phyloP scores from a whole-genome alignment of 2,113 vertebrate genomes.

The Sardina pilchardus region DNA sequence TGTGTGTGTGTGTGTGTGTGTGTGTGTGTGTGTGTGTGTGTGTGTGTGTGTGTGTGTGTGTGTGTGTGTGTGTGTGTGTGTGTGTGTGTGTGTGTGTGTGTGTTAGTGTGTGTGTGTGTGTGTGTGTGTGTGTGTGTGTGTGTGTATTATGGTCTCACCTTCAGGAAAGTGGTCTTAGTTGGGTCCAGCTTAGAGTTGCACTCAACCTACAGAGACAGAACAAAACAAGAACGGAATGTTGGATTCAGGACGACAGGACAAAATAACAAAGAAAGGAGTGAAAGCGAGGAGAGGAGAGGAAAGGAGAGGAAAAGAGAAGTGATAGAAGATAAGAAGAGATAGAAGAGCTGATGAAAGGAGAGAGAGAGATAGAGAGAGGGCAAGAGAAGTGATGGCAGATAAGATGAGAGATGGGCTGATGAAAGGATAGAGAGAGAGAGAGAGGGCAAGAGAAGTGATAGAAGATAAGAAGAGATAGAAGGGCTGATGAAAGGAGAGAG shows the following conservation, averaged over 20 bases:
- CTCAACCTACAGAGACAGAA: slow-evolving; percentile 79
- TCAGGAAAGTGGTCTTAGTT: slow-evolving; percentile 94
- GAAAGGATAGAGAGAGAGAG: background rate
- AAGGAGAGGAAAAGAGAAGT: background rate
- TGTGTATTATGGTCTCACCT: too few relatives aligned
- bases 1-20: too few relatives aligned
- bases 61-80: too few relatives aligned
- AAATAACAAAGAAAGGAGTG: background rate
- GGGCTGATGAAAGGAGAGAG: background rate
- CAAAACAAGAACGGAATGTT: background rate
- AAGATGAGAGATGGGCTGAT: background rate
- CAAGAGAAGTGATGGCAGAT: background rate
- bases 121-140: too few relatives aligned
- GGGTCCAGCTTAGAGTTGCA: slow-evolving; percentile 98
- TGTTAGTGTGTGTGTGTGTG: too few relatives aligned
- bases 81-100: too few relatives aligned
- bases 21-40: too few relatives aligned
- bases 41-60: too few relatives aligned
- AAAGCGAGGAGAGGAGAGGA: background rate
- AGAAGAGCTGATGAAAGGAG: background rate
- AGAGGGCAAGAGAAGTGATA: background rate
- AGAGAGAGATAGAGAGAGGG: background rate
- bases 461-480: background rate
- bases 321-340: background rate
- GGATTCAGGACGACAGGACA: background rate